Base-by-base conservation (phyloP, 2,113 vertebrate species). In the Apus apus region DNA sequence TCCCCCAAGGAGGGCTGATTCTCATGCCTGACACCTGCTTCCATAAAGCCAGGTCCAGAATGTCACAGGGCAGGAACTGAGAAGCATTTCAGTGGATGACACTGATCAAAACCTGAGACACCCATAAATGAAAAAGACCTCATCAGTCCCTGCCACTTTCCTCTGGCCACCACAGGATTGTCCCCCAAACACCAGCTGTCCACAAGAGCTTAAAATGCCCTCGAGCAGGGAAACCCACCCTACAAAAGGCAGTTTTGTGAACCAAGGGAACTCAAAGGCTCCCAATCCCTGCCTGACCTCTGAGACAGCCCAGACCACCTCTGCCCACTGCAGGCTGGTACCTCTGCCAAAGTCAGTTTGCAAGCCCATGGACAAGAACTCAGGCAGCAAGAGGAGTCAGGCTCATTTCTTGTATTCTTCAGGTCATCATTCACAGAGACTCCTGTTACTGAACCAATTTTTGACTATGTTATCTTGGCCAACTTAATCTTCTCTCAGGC, bases 401-500 rank as follows among this genome's bases (percentile, higher is more conserved):
- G 32, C 38, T 89, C 56, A 53, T 64, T 77, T 38, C 65, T 56
- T 20, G 27, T 38, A 57, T 68, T 57, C 57, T 56, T 89, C 65
- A 90, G 61, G 21, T 74, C 72, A 32, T 56, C 46, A 4, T 68
- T 71, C 43, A 51, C 87, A 58, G 12, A 71, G 72, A 90, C 85
- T 85, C 32, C 51, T 80, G 21, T 54, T 82, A 12, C 76, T 77
- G 62, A 87, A 64, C 27, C 85, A 51, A 26, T 62, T 82, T 83
- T 51, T 34, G 32, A 80, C 75, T 75, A 38, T 5, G 1, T 57
- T 45, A 73, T 54, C 83, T 53, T 6, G 3, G 56, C 64, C 48
- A 84, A 64, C 72, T n/a, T 80, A 68, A 90, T 90, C 88, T 86
- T 83, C 65, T 80, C 94, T 67, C 61, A 61, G 45, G 84, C 48